Evolutionary conservation across 2,797 vertebrate species (phyloP).

Genomic region (Rhodeus uyekii): DNA sequence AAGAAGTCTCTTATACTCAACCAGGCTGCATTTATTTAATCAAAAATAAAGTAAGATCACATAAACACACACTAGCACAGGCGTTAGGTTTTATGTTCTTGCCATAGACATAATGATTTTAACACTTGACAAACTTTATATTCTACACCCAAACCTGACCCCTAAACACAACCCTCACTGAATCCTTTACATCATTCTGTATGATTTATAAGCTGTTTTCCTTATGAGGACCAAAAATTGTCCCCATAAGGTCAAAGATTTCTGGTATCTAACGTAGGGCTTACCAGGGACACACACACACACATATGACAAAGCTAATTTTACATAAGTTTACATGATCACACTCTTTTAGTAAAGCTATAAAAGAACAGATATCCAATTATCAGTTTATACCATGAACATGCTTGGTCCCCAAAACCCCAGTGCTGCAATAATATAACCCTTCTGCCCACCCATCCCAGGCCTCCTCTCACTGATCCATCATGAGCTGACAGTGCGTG

Average conservation of each 20-base stretch:
- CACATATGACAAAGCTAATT: background rate
- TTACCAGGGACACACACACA: background rate
- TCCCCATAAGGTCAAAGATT: no score
- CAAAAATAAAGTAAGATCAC: background rate
- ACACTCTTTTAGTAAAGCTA: background rate
- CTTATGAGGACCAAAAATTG: background rate
- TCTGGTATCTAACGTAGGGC: no score
- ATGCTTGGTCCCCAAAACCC: constrained; percentile 54
- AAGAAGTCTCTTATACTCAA: no score
- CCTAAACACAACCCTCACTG: background rate
- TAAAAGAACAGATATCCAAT: constrained; percentile 32
- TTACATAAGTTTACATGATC: constrained; percentile 1
- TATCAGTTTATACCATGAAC: constrained; percentile 51
- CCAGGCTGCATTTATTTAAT: background rate
- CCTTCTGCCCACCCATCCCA: constrained; percentile 52
- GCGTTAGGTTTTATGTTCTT: background rate
- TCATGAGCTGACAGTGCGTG: constrained; percentile 77
- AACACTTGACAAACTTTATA: background rate
- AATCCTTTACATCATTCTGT: background rate
- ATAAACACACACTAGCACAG: background rate
- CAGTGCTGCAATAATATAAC: constrained; percentile 63
- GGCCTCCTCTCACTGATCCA: constrained; percentile 68
- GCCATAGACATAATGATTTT: background rate
- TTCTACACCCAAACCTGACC: background rate
- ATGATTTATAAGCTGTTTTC: background rate